Evolutionary conservation across 1,140 invertebrate genomes (phyloP), one percentile per base, ranked within the genome.

Genomic region (Drosophila pruinosa): DNA sequence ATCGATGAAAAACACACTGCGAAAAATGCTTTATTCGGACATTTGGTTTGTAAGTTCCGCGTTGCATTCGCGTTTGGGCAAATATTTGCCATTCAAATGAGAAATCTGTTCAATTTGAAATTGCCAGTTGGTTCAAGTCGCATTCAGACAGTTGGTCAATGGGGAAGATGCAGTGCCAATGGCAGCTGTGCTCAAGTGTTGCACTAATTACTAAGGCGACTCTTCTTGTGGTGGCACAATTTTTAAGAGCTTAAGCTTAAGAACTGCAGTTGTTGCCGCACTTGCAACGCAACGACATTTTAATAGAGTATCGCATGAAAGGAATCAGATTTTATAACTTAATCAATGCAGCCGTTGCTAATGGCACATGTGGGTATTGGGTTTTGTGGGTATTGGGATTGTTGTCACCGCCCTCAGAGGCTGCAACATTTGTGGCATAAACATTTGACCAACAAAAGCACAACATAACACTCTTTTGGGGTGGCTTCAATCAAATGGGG

Each of bases 31-130:
- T 71, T 86, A 78, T 88, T 83, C 79, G 72, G 78, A 79, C 80
- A 85, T 83, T 80, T 85, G 85, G 77, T 75, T 89, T 85, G 58
- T 64, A 70, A 75, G 85, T 89, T 76, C 57, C 61, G 70, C 72
- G 73, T 75, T 76, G 62, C 78, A 89, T 67, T 89, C 73, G 68
- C 80, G 68, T 80, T 58, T 34, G 15, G n/a, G 71, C 80, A 89
- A 89, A 89, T 89, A 89, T 89, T 89, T 89, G 74, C 71, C 64
- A 80, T 89, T 78, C 89, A 70, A 89, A 89, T 85, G 77, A 82
- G 74, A 80, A 89, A 89, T 89, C 85, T 89, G 79, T 74, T 67
- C 76, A 53, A 64, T 76, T 81, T 72, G 75, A 31, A 12, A 15
- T 31, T 24, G 24, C 48, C 8, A 26, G 10, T 15, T 45, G 17